Conservation (phyloP, 2,888 invertebrate species). For the Protonemura montana region DNA sequence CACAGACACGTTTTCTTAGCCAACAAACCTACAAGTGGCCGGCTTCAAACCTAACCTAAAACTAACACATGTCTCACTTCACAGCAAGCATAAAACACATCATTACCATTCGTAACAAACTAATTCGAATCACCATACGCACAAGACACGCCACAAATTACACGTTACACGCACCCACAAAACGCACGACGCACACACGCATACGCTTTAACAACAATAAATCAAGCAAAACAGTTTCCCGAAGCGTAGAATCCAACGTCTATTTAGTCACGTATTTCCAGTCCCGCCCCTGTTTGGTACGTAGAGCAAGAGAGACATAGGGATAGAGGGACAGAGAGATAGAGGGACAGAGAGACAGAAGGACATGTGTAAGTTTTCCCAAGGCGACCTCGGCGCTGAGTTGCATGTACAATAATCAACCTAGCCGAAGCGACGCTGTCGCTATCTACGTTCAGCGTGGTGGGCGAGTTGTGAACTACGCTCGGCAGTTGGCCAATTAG, state of each 20-base stretch:
- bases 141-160: not conserved
- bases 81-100: not conserved
- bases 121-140: not conserved
- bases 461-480: not conserved
- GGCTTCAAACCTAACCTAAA: too few relatives aligned
- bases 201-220: too few relatives aligned
- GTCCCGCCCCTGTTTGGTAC: too few relatives aligned
- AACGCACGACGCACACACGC: not conserved
- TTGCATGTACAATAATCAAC: not conserved
- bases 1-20: too few relatives aligned
- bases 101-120: not conserved
- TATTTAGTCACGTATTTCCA: not conserved
- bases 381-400: not conserved
- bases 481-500: not conserved
- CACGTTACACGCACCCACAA: not conserved
- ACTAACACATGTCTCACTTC: too few relatives aligned
- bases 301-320: not conserved
- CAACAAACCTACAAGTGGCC: too few relatives aligned
- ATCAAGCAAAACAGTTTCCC: not conserved
- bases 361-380: not conserved
- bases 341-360: not conserved
- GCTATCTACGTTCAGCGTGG: not conserved
- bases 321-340: not conserved
- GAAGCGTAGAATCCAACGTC: not conserved
- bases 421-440: not conserved